phyloP scores from a whole-genome alignment of 2,888 invertebrate species.

The Phengaris arion region DNA sequence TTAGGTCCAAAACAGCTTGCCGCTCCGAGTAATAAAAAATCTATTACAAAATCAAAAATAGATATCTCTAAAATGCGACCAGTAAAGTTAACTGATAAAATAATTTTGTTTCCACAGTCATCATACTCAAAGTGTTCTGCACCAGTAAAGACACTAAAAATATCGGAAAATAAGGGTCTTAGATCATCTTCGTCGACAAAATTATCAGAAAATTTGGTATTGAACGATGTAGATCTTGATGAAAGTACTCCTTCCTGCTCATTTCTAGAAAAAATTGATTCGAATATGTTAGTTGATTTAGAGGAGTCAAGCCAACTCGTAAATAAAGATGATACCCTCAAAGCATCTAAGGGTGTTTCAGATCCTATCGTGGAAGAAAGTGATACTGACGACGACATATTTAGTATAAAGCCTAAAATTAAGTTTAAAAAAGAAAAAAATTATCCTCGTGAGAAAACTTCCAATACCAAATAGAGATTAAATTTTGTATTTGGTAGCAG shows the following conservation, averaged over 20 bases:
- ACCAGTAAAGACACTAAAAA: constrained; percentile 6
- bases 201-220: too few species aligned
- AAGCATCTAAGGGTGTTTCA: too few species aligned
- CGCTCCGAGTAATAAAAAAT: constrained; percentile 6
- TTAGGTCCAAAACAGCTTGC: constrained; percentile 11
- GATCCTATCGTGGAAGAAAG: too few species aligned
- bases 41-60: constrained; percentile 14
- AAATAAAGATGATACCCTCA: too few species aligned
- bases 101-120: constrained; percentile 19
- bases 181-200: not conserved
- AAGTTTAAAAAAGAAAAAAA: constrained; percentile 12
- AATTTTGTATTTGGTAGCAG: constrained; percentile 15
- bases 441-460: constrained; percentile 18
- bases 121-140: constrained; percentile 17
- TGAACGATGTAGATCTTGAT: too few species aligned
- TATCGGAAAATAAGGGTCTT: too few species aligned
- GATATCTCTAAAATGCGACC: constrained; percentile 17
- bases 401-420: constrained; percentile 24
- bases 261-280: too few species aligned
- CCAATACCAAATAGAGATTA: constrained; percentile 15
- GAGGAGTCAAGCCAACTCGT: too few species aligned
- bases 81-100: constrained; percentile 9
- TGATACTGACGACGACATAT: not conserved
- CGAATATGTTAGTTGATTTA: too few species aligned
- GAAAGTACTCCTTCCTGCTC: too few species aligned